Percentiles rank a stretch among this genome's conserved stretches.
Conservation (phyloP, 2,888 invertebrate genomes). For the Epistrophe eligans region DNA sequence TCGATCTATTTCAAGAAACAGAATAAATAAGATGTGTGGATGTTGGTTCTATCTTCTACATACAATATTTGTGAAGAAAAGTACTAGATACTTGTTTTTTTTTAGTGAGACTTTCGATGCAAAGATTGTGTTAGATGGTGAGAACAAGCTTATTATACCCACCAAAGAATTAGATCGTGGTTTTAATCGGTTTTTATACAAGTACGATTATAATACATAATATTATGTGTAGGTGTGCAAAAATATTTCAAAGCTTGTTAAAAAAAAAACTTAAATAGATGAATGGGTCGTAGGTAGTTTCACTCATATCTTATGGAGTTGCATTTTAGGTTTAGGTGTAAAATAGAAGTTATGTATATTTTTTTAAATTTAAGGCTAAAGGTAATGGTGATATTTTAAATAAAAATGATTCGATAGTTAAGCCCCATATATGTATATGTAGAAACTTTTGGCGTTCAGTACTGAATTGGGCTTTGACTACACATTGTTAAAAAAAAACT, state of each 20-base stretch:
- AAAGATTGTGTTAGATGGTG: conserved; percentile 21
- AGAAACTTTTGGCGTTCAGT: too few species aligned
- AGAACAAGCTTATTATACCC: conserved; percentile 52
- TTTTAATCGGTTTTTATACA: conserved; percentile 4
- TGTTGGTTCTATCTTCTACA: conserved; percentile 17
- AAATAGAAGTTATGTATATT: too few species aligned
- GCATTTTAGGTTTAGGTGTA: neutral
- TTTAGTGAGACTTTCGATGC: neutral
- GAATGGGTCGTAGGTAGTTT: neutral
- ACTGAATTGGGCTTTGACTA: too few species aligned
- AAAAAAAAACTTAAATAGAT: neutral
- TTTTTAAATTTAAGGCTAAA: too few species aligned
- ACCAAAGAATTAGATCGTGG: conserved; percentile 52
- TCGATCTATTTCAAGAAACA: conserved; percentile 70
- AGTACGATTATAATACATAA: neutral
- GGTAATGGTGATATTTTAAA: too few species aligned
- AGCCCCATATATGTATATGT: too few species aligned
- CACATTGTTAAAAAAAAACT: too few species aligned
- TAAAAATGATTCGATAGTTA: too few species aligned
- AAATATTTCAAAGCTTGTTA: neutral
- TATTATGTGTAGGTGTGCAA: neutral
- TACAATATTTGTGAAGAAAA: conserved; percentile 39
- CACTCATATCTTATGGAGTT: neutral
- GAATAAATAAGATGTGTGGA: conserved; percentile 41
- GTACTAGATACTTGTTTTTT: conserved; percentile 24